Evolutionary conservation across 1,140 invertebrate genomes (phyloP).

Genomic region (Mylabris phalerata): DNA sequence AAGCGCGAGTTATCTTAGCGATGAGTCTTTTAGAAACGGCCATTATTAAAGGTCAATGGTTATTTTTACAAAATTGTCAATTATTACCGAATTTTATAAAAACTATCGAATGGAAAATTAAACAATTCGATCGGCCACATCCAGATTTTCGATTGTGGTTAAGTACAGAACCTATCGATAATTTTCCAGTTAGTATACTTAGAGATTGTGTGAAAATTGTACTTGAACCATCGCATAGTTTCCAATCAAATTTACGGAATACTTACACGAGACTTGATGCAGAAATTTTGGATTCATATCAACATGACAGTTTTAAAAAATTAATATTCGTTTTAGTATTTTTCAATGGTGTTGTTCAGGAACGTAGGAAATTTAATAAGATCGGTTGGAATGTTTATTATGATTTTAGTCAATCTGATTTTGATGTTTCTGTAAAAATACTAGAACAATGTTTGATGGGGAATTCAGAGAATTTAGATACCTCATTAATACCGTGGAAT

Average conservation of each 20-base stretch:
- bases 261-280: conserved; percentile 78
- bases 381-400: conserved; percentile 91
- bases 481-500: conserved; percentile 68
- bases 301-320: conserved; percentile 65
- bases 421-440: conserved; percentile 77
- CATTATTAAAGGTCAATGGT: conserved; percentile 72
- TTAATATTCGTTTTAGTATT: conserved; percentile 80
- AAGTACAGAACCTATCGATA: conserved; percentile 76
- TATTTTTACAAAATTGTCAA: conserved; percentile 88
- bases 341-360: conserved; percentile 86
- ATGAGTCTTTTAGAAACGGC: conserved; percentile 64
- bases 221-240: conserved; percentile 71
- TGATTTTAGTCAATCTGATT: conserved; percentile 90
- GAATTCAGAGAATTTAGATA: conserved; percentile 51
- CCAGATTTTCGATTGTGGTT: conserved; percentile 88
- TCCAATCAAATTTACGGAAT: conserved; percentile 82
- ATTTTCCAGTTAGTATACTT: conserved; percentile 82
- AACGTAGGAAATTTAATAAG: conserved; percentile 85
- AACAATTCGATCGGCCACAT: conserved; percentile 71
- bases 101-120: conserved; percentile 74
- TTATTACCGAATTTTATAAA: conserved; percentile 71
- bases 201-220: conserved; percentile 72
- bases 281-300: conserved; percentile 61
- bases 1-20: conserved; percentile 80
- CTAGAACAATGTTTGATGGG: conserved; percentile 75